Conservation (phyloP, 2,888 invertebrate species). For the Oscheius sp. region DNA sequence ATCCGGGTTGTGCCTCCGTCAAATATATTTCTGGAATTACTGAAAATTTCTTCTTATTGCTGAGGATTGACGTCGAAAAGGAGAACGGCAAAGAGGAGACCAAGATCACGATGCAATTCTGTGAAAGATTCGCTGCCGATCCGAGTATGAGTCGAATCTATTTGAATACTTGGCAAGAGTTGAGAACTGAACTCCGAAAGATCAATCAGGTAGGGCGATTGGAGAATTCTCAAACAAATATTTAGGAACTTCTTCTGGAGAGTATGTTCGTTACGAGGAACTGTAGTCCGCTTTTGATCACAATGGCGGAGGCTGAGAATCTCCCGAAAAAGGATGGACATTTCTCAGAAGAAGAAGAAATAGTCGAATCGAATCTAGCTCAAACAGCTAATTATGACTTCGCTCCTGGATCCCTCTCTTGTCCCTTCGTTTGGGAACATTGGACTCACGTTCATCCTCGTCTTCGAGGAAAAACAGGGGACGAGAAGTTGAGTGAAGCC, state of each 20-base stretch:
- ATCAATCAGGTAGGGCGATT: conserved; percentile 37
- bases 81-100: background rate
- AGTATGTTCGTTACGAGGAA: conserved; percentile 45
- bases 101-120: conserved; percentile 29
- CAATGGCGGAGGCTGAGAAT: conserved; percentile 34
- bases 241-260: conserved; percentile 56
- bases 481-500: conserved; percentile 24
- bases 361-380: background rate
- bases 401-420: conserved; percentile 79
- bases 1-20: background rate
- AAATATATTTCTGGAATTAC: background rate
- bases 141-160: conserved; percentile 28
- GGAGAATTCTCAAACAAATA: background rate
- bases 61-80: conserved; percentile 32
- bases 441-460: conserved; percentile 43
- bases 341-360: background rate
- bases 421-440: conserved; percentile 74
- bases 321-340: conserved; percentile 2
- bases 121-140: conserved; percentile 35
- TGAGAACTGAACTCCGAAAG: conserved; percentile 36
- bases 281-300: conserved; percentile 40
- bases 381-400: conserved; percentile 68
- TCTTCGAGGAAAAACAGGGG: conserved; percentile 3
- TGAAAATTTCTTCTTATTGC: background rate
- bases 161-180: conserved; percentile 29